A percentile compares a stretch with the other conserved stretches of the same genome.
Evolutionary conservation across 2,113 vertebrate genomes (phyloP).

Genomic region (Scophthalmus maximus): DNA sequence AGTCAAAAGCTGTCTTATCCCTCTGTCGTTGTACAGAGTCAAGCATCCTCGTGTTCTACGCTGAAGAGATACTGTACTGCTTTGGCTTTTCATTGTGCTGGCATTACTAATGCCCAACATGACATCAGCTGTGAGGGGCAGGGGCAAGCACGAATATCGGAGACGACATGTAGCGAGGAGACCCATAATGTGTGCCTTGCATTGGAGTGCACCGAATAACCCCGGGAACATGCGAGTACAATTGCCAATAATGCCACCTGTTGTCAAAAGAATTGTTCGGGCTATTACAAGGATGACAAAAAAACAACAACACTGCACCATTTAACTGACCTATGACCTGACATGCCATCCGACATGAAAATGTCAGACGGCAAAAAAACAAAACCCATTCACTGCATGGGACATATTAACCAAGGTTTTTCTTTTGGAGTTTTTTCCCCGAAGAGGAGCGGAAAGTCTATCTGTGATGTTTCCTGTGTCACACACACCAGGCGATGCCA

Average conservation of each 20-base stretch:
- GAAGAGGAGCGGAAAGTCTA: too few relatives aligned
- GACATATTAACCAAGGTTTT: too few relatives aligned
- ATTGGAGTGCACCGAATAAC: constrained; percentile 39
- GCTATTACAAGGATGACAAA: constrained; percentile 14
- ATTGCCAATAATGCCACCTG: constrained; percentile 57
- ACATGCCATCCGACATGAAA: constrained; percentile 14
- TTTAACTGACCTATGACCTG: constrained; percentile 7
- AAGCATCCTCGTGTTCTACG: constrained; percentile 25
- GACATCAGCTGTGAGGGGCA: constrained; percentile 45
- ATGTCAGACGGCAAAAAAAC: too few relatives aligned
- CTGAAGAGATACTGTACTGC: constrained; percentile 17
- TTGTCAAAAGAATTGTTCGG: constrained; percentile 38
- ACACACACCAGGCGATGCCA: too few relatives aligned
- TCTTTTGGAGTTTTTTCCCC: too few relatives aligned
- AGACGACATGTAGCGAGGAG: constrained; percentile 32
- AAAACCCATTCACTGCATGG: background rate
- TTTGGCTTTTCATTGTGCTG: constrained; percentile 42
- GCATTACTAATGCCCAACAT: constrained; percentile 46
- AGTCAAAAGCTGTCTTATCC: constrained; percentile 37
- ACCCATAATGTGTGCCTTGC: constrained; percentile 46
- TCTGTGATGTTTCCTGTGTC: too few relatives aligned
- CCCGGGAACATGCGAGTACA: constrained; percentile 23
- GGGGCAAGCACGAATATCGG: constrained; percentile 37
- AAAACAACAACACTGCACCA: background rate
- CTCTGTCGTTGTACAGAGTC: constrained; percentile 35